A percentile compares a stretch with the other conserved stretches of the same genome.
Conservation (phyloP, 2,888 invertebrate genomes). For the Tachina lurida region DNA sequence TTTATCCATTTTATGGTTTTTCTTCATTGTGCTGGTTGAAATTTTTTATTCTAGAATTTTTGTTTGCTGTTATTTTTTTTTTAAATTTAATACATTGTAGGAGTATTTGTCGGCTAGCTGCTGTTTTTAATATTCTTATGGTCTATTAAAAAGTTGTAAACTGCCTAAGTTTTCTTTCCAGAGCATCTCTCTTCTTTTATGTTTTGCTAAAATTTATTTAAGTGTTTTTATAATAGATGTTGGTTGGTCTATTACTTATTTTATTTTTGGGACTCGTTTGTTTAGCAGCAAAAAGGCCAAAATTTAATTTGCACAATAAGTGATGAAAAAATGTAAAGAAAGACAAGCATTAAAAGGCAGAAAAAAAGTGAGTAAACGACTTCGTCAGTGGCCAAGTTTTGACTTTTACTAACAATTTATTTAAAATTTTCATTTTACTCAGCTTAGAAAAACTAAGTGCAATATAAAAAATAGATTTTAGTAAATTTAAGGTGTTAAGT, state of each 20-base stretch:
- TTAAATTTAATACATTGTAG: constrained; percentile 26
- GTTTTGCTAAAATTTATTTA: constrained; percentile 39
- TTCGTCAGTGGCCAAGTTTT: constrained; percentile 41
- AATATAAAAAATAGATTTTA: background rate
- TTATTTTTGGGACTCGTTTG: constrained; percentile 60
- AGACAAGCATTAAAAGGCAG: background rate
- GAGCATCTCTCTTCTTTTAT: background rate
- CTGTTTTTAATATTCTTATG: constrained; percentile 74
- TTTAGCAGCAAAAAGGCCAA: constrained; percentile 61
- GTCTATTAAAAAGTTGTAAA: constrained; percentile 82
- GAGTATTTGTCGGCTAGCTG: constrained; percentile 61
- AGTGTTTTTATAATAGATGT: constrained; percentile 65
- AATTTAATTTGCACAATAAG: constrained; percentile 63
- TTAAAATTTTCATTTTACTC: background rate
- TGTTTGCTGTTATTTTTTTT: constrained; percentile 25
- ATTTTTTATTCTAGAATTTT: constrained; percentile 18
- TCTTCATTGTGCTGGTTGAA: constrained; percentile 23
- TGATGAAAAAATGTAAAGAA: constrained; percentile 47
- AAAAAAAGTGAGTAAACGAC: constrained; percentile 7
- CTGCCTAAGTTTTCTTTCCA: constrained; percentile 75
- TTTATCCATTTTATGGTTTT: constrained; percentile 20
- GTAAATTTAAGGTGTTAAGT: too few species aligned
- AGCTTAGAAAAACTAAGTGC: background rate
- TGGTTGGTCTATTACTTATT: constrained; percentile 71
- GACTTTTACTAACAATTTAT: constrained; percentile 35